These are phyloP conservation scores for Drosophila prostipennis DNA, from an alignment of 2,888 invertebrate genomes.

Conservation along the genomic window DNA sequence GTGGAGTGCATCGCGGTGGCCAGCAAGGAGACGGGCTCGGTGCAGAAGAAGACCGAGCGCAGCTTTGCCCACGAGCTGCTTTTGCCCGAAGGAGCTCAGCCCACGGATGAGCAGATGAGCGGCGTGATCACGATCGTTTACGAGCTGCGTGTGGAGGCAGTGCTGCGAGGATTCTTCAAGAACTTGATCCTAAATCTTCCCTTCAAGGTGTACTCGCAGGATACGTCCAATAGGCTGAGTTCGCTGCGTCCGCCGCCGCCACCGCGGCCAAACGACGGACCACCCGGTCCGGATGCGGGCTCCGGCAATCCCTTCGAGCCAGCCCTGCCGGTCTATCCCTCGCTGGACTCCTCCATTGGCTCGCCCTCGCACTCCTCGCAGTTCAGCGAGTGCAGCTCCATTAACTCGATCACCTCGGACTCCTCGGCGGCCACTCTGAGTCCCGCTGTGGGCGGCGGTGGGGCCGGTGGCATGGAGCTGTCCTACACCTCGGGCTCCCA, in stretches of 20 bases:
- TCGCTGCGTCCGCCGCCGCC: constrained; percentile 61
- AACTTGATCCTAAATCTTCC: constrained; percentile 82
- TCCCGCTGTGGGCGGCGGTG: constrained; percentile 73
- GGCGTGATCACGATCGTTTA: constrained; percentile 81
- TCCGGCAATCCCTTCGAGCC: constrained; percentile 80
- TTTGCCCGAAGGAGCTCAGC: constrained; percentile 82
- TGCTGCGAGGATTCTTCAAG: constrained; percentile 83
- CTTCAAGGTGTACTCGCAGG: constrained; percentile 80
- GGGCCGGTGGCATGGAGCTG: constrained; percentile 52
- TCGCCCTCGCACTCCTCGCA: constrained; percentile 82
- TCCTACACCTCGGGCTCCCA: constrained; percentile 74
- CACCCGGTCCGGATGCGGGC: constrained; percentile 48
- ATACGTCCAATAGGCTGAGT: constrained; percentile 47
- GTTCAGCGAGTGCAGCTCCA: constrained; percentile 81
- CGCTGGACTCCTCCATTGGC: constrained; percentile 76
- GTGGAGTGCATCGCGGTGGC: constrained; percentile 80
- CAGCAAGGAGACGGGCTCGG: constrained; percentile 83
- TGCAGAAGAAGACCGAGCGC: constrained; percentile 83
- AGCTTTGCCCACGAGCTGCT: constrained; percentile 83
- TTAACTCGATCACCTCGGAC: constrained; percentile 82
- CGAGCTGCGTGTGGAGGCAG: constrained; percentile 83
- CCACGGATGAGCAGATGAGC: constrained; percentile 76
- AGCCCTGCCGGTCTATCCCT: constrained; percentile 63
- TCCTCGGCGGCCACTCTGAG: constrained; percentile 81
- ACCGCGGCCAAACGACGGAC: constrained; percentile 62